These are phyloP conservation scores for Rhogogaster chlorosoma DNA, from an alignment of 2,888 invertebrate species.

Conservation along the genomic window DNA sequence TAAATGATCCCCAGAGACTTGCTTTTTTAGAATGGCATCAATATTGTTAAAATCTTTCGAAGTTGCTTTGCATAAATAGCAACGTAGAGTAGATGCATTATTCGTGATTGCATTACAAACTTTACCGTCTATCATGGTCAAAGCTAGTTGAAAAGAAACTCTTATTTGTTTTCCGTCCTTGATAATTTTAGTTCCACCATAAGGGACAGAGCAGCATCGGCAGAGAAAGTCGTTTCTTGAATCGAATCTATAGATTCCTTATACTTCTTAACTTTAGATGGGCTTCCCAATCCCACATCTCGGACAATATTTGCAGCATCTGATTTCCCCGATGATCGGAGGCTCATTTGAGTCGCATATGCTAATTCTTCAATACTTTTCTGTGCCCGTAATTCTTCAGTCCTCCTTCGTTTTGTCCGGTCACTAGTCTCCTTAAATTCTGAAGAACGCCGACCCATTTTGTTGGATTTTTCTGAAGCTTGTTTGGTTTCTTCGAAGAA, in stretches of 20 bases:
- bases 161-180: constrained; percentile 32
- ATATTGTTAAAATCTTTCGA: constrained; percentile 56
- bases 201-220: constrained; percentile 52
- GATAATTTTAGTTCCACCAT: constrained; percentile 50
- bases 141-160: constrained; percentile 53
- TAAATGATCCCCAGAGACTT: constrained; percentile 48
- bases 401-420: constrained; percentile 55
- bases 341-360: constrained; percentile 53
- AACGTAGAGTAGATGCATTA: constrained; percentile 54
- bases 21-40: constrained; percentile 46
- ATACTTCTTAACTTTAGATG: constrained; percentile 53
- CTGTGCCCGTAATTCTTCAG: constrained; percentile 50
- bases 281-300: constrained; percentile 49
- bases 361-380: constrained; percentile 46
- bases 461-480: too few species aligned
- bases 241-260: constrained; percentile 46
- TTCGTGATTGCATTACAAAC: constrained; percentile 56
- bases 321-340: constrained; percentile 45
- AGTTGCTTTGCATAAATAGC: constrained; percentile 57
- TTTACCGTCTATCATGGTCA: constrained; percentile 57
- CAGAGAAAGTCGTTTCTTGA: constrained; percentile 36
- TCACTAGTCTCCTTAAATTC: neutral
- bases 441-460: constrained; percentile 20
- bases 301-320: constrained; percentile 52
- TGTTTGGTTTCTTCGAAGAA: too few species aligned